Conservation (phyloP, 2,113 vertebrate species). For the Vimba vimba region DNA sequence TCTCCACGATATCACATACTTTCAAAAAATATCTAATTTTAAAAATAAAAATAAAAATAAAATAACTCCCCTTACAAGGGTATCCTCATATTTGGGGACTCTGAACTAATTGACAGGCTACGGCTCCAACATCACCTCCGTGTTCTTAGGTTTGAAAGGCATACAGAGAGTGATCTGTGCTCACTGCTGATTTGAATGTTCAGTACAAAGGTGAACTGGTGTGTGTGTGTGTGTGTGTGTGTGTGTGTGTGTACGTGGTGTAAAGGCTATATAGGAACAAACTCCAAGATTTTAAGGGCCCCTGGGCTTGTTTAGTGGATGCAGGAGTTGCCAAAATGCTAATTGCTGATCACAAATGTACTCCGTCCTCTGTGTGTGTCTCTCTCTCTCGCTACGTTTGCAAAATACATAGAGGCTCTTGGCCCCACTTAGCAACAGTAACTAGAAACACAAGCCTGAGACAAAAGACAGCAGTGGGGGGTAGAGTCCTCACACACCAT, state of each 20-base stretch:
- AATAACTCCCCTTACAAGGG: no score
- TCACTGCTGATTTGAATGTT: conserved; percentile 42
- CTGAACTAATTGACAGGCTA: neutral
- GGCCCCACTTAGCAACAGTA: conserved; percentile 74
- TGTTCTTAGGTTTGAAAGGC: neutral
- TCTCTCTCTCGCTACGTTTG: neutral
- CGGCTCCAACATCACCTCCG: neutral
- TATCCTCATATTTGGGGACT: neutral
- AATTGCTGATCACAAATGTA: conserved; percentile 1
- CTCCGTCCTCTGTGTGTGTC: neutral
- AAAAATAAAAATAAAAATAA: no score
- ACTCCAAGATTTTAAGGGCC: neutral
- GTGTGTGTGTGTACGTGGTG: neutral
- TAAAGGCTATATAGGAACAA: conserved; percentile 1
- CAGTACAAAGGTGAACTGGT: conserved; percentile 38
- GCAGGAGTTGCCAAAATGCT: conserved; percentile 25
- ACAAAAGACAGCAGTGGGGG: conserved; percentile 24
- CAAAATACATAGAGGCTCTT: conserved; percentile 46
- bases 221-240: neutral
- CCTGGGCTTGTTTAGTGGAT: neutral
- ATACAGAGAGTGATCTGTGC: neutral
- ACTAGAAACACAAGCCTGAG: conserved; percentile 66
- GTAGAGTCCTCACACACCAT: conserved; percentile 9
- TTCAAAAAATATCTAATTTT: neutral
- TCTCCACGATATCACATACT: no score